Conservation (phyloP, 1,140 invertebrate species). For the Marisa cornuarietis region DNA sequence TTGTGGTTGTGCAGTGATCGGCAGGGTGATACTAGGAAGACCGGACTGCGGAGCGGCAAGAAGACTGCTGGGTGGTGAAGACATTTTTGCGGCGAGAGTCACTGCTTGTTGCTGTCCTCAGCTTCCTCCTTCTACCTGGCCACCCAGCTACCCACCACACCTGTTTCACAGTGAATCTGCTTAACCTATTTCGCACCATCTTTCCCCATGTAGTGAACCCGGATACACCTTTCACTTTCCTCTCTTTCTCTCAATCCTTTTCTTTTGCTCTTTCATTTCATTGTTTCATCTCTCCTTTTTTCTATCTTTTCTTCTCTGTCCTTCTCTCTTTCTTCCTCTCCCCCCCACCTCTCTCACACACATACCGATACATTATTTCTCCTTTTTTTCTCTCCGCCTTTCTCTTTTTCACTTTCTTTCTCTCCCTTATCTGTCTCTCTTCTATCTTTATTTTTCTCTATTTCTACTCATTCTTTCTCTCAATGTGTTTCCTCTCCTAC, state of each 20-base stretch:
- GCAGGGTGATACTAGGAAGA: not conserved
- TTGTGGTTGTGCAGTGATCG: not conserved
- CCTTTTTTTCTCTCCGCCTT: not conserved
- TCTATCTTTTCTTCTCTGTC: not conserved
- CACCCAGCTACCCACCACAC: not conserved
- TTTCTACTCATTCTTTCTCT: too few relatives aligned
- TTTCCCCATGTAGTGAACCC: too few relatives aligned
- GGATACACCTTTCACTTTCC: constrained; percentile 6
- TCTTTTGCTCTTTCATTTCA: not conserved
- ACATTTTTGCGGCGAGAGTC: not conserved
- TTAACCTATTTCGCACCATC: not conserved
- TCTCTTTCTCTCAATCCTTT: constrained; percentile 6
- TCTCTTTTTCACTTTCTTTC: not conserved
- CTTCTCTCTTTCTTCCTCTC: too few relatives aligned
- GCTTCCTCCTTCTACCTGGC: not conserved
- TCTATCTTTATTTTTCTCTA: too few relatives aligned
- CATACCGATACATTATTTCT: too few relatives aligned
- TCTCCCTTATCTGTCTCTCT: not conserved
- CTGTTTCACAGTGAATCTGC: not conserved
- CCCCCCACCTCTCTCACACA: too few relatives aligned
- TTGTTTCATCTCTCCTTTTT: not conserved
- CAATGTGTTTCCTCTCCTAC: too few relatives aligned
- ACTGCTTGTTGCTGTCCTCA: not conserved
- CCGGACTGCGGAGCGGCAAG: not conserved
- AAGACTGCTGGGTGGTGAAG: too few relatives aligned